Evolutionary conservation across 2,888 invertebrate species (phyloP).

Genomic region (Tridacna gigas): DNA sequence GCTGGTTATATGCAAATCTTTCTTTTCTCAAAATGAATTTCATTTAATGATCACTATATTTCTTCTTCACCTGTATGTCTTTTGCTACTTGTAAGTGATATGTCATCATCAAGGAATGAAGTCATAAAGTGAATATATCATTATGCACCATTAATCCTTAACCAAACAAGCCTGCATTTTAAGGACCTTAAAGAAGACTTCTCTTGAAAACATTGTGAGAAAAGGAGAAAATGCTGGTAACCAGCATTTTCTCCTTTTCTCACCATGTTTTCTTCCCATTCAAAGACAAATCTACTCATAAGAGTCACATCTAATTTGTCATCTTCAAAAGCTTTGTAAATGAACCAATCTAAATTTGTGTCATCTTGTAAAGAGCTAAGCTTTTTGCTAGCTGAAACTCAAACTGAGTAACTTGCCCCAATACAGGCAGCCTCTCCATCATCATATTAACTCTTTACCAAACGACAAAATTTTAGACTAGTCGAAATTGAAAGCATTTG

Average conservation of each 20-base stretch:
- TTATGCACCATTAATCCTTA: neutral
- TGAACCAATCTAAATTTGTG: no score
- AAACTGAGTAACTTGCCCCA: no score
- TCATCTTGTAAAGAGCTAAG: no score
- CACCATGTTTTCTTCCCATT: neutral
- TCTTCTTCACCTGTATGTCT: neutral
- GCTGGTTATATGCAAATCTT: neutral
- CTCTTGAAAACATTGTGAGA: neutral
- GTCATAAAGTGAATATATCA: neutral
- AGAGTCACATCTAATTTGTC: no score
- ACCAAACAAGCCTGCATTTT: neutral
- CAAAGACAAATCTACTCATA: no score
- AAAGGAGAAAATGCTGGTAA: neutral
- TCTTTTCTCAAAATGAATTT: neutral
- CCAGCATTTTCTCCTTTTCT: neutral
- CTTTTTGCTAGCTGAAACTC: no score
- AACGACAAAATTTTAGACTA: no score
- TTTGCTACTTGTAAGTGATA: neutral
- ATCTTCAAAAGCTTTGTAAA: no score
- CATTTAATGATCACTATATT: neutral
- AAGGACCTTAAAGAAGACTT: neutral
- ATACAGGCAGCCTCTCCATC: no score
- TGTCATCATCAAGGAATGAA: neutral
- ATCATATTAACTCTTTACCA: no score
- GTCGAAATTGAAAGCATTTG: neutral